Percentiles rank a stretch among this genome's conserved stretches.
These are phyloP conservation scores for Python bivittatus DNA, from an alignment of 2,113 vertebrate genomes.

Conservation along the genomic window DNA sequence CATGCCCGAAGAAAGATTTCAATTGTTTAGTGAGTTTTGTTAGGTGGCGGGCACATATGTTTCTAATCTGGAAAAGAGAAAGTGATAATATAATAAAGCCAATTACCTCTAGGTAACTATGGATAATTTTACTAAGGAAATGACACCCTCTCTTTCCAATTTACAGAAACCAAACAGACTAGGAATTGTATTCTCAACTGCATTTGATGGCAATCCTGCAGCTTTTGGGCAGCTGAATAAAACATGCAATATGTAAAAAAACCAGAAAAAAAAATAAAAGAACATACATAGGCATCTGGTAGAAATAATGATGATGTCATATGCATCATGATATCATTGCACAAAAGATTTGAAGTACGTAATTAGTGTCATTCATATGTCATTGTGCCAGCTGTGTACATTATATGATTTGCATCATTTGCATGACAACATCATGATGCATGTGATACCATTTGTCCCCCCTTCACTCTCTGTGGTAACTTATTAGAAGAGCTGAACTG, in stretches of 20 bases:
- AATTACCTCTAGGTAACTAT: neutral
- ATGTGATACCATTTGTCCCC: too few species aligned
- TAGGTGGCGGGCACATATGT: neutral
- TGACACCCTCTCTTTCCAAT: neutral
- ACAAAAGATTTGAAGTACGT: too few species aligned
- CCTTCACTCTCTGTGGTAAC: too few species aligned
- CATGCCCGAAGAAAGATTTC: neutral
- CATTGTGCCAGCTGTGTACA: too few species aligned
- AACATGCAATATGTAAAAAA: neutral
- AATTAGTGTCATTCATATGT: too few species aligned
- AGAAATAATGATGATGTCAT: too few species aligned
- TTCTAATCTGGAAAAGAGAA: neutral
- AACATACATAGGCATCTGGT: too few species aligned
- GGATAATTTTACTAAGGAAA: neutral
- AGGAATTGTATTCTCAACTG: neutral
- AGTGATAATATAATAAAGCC: neutral
- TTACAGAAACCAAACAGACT: neutral
- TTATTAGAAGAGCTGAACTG: too few species aligned
- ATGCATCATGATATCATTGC: too few species aligned
- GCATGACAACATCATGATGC: too few species aligned
- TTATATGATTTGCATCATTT: too few species aligned
- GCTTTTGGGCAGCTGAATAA: neutral
- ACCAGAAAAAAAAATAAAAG: too few species aligned
- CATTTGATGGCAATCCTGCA: neutral
- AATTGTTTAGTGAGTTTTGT: neutral